Evolutionary conservation across 2,113 vertebrate genomes (phyloP).

Genomic region (Sylvilagus bachmani): DNA sequence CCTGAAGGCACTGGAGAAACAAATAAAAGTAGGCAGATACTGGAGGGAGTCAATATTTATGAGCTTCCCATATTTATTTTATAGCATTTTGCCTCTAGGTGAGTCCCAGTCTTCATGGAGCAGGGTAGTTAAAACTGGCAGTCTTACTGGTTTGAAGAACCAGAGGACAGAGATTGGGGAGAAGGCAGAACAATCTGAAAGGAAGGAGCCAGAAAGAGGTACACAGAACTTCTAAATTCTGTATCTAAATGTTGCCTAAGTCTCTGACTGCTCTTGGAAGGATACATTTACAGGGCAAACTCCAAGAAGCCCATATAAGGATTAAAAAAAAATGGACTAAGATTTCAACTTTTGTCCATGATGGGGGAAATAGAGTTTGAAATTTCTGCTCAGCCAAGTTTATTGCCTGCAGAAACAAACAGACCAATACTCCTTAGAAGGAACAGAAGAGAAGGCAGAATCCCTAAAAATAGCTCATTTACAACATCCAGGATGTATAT

Average conservation of each 20-base stretch:
- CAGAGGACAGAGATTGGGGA: conserved; percentile 19
- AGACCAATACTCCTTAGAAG: conserved; percentile 59
- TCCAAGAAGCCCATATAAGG: conserved; percentile 42
- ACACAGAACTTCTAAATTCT: conserved; percentile 26
- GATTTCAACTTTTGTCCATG: conserved; percentile 27
- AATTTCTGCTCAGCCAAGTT: conserved; percentile 64
- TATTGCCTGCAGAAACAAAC: conserved; percentile 65
- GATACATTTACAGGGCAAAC: background rate
- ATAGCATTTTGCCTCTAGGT: conserved; percentile 14
- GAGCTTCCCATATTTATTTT: conserved; percentile 57
- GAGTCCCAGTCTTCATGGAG: conserved; percentile 16
- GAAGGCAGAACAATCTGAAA: conserved; percentile 14
- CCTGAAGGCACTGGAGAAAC: background rate
- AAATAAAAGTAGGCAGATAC: conserved; percentile 51
- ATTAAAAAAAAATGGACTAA: conserved; percentile 25
- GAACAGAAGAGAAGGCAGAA: conserved; percentile 63
- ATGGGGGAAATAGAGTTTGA: conserved; percentile 12
- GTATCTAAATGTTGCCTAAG: conserved; percentile 54
- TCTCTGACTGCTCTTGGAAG: conserved; percentile 54
- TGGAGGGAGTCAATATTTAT: background rate
- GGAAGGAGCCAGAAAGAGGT: background rate
- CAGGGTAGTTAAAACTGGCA: background rate
- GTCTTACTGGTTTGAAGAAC: conserved; percentile 13
- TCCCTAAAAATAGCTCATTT: conserved; percentile 41
- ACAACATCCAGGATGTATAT: conserved; percentile 46